A percentile compares a stretch with the other conserved stretches of the same genome.
phyloP scores from a whole-genome alignment of 2,888 invertebrate genomes.

The Boloria selene region DNA sequence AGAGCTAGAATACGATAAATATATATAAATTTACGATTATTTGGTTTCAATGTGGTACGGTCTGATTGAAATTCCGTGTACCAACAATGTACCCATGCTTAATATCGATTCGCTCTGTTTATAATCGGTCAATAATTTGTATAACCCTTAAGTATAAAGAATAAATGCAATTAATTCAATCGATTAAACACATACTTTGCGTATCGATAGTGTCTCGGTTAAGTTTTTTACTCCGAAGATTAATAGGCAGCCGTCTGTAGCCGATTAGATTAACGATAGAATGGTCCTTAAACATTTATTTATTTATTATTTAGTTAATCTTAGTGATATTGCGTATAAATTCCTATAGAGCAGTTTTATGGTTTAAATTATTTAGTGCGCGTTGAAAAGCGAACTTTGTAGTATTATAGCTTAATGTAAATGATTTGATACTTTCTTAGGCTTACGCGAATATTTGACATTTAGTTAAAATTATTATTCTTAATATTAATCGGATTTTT shows the following conservation, averaged over 20 bases:
- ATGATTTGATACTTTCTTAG: no score
- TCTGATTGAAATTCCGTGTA: constrained; percentile 82
- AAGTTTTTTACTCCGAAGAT: constrained; percentile 23
- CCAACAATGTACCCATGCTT: constrained; percentile 71
- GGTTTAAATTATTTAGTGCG: no score
- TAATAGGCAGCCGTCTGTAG: constrained; percentile 13
- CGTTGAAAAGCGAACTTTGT: no score
- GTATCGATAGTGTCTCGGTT: constrained; percentile 38
- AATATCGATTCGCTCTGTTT: constrained; percentile 70
- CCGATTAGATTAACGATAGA: constrained; percentile 15
- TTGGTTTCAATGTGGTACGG: constrained; percentile 30
- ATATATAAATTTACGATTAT: constrained; percentile 38
- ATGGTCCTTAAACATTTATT: constrained; percentile 7
- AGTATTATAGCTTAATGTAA: no score
- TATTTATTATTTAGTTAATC: neutral
- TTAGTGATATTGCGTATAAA: neutral
- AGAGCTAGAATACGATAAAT: constrained; percentile 21
- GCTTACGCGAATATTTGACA: no score
- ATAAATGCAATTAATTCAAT: constrained; percentile 67
- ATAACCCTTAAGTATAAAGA: constrained; percentile 63
- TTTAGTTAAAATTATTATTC: no score
- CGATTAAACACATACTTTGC: constrained; percentile 67
- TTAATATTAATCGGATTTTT: no score
- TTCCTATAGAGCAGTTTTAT: no score
- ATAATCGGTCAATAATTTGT: constrained; percentile 65